Conservation (phyloP, 1,140 invertebrate species). For the Trachymyrmex cornetzi region DNA sequence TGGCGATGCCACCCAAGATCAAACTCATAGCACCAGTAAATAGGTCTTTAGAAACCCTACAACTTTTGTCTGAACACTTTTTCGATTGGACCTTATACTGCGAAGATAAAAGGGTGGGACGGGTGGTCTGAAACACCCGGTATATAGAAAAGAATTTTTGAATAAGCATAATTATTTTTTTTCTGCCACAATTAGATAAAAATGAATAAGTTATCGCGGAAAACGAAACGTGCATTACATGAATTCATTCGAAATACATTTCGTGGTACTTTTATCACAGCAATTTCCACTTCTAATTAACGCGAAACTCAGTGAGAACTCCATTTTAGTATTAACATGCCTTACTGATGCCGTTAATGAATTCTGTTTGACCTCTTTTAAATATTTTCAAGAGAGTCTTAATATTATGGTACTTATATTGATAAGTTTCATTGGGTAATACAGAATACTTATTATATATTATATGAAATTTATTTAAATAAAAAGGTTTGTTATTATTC, state of each 20-base stretch:
- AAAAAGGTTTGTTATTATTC: background rate
- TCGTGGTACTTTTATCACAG: background rate
- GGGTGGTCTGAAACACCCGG: too few relatives aligned
- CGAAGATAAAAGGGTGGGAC: too few relatives aligned
- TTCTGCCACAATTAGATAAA: background rate
- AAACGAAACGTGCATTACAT: background rate
- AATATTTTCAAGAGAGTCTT: background rate
- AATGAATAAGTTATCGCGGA: background rate
- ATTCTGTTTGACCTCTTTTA: slow-evolving; percentile 22
- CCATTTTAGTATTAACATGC: slow-evolving; percentile 15
- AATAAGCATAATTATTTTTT: slow-evolving; percentile 2
- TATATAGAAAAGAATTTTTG: background rate
- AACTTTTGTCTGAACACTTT: too few relatives aligned
- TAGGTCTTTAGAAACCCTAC: too few relatives aligned
- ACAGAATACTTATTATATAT: background rate
- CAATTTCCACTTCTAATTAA: slow-evolving; percentile 38
- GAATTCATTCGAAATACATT: slow-evolving; percentile 4
- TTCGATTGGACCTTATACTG: too few relatives aligned
- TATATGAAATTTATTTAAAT: background rate
- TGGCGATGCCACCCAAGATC: too few relatives aligned
- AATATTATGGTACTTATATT: background rate
- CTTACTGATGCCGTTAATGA: slow-evolving; percentile 39
- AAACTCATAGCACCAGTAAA: too few relatives aligned
- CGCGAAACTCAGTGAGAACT: slow-evolving; percentile 2
- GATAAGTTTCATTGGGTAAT: too few relatives aligned